These are phyloP conservation scores for Neotoma lepida DNA, from an alignment of 2,113 vertebrate genomes.

Conservation along the genomic window DNA sequence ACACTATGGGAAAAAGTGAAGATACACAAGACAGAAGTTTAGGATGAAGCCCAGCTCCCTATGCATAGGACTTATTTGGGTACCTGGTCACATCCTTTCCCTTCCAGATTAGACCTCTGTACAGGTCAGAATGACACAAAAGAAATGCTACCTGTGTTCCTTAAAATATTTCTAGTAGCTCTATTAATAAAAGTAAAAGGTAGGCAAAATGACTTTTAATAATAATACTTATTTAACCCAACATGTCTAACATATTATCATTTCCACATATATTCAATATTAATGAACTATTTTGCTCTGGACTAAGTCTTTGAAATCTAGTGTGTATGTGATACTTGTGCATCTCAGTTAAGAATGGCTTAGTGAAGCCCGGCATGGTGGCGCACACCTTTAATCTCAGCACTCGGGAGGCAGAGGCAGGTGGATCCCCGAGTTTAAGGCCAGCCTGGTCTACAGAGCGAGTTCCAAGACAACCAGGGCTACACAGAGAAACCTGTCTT, in stretches of 20 bases:
- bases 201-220: not conserved
- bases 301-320: not conserved
- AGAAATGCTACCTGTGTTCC: not conserved
- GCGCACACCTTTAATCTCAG: not conserved
- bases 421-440: not conserved
- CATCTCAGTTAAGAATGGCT: not conserved
- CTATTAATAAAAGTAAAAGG: not conserved
- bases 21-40: not conserved
- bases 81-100: not conserved
- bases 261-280: not conserved
- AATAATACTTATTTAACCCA: not conserved
- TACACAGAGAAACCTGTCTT: not conserved
- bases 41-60: no score
- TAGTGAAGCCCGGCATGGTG: not conserved
- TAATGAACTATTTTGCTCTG: not conserved
- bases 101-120: not conserved
- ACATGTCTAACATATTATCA: not conserved
- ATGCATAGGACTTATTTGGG: fast-evolving
- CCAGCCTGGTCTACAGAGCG: not conserved
- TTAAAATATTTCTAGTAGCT: not conserved
- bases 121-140: not conserved
- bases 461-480: not conserved
- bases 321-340: not conserved
- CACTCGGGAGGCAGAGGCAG: not conserved
- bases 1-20: not conserved